Conservation (phyloP, 2,797 vertebrate genomes). For the Danio jaintianensis region DNA sequence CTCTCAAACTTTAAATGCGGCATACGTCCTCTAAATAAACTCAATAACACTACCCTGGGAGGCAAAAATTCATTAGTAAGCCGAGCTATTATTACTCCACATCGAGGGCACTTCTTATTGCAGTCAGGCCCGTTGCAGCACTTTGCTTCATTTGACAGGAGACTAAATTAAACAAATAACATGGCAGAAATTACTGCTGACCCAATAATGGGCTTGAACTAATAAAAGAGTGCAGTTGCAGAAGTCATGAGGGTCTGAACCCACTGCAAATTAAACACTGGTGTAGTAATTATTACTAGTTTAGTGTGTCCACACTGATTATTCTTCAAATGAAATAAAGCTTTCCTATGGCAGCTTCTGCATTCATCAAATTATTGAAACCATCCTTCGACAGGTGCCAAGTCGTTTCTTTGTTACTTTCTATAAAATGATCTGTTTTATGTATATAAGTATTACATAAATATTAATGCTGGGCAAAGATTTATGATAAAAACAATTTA, state of each 20-base stretch:
- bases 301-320: neutral
- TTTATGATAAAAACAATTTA: no score
- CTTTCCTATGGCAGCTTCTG: neutral
- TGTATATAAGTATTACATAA: no score
- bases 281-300: slow-evolving; percentile 14
- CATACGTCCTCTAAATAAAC: slow-evolving; percentile 12
- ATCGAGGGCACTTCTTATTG: slow-evolving; percentile 41
- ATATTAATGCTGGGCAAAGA: no score
- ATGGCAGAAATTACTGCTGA: slow-evolving; percentile 44
- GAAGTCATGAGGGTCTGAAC: slow-evolving; percentile 34
- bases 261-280: slow-evolving; percentile 28
- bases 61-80: slow-evolving; percentile 41
- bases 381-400: neutral
- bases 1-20: slow-evolving; percentile 31
- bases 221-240: slow-evolving; percentile 22
- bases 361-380: neutral
- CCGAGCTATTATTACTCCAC: slow-evolving; percentile 31
- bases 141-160: slow-evolving; percentile 47
- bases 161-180: slow-evolving; percentile 42
- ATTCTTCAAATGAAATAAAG: neutral
- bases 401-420: neutral
- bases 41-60: slow-evolving; percentile 28
- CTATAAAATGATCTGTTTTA: neutral
- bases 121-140: slow-evolving; percentile 33
- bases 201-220: slow-evolving; percentile 46